Conservation (phyloP, 2,113 vertebrate species). For the Etheostoma spectabile region DNA sequence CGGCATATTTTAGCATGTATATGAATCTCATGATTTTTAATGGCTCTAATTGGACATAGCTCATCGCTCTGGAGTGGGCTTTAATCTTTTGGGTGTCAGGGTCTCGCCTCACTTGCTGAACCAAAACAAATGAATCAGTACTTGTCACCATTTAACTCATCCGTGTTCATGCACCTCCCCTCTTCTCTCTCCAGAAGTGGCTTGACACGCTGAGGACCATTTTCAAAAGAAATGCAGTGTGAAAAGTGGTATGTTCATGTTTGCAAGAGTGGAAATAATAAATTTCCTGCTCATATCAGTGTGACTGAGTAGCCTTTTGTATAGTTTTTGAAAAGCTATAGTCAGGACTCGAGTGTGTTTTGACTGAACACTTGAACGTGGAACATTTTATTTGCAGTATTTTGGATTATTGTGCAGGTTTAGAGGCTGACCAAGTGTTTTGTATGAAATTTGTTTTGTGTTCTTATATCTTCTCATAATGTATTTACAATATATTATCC, state of each 20-base stretch:
- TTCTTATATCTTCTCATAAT: not conserved
- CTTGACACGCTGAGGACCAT: not conserved
- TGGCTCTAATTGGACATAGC: conserved; percentile 65
- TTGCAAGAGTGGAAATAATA: conserved; percentile 15
- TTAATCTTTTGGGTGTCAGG: conserved; percentile 64
- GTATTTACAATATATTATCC: not conserved
- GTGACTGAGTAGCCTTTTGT: not conserved
- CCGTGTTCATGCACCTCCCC: conserved; percentile 28
- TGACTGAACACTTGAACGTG: not conserved
- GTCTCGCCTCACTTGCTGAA: conserved; percentile 43
- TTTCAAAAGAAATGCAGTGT: conserved; percentile 13
- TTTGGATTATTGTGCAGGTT: not conserved
- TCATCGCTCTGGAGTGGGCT: conserved; percentile 54
- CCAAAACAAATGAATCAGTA: conserved; percentile 55
- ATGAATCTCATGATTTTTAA: conserved; percentile 69
- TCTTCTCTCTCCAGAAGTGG: not conserved
- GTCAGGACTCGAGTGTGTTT: not conserved
- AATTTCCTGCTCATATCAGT: conserved; percentile 20
- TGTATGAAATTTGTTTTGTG: not conserved
- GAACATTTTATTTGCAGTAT: not conserved
- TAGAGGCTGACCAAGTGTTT: not conserved
- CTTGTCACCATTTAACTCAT: conserved; percentile 59
- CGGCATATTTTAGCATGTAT: conserved; percentile 71
- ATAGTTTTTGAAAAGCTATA: not conserved
- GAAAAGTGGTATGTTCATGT: conserved; percentile 10